These are phyloP conservation scores for Chrysina gloriosa DNA, from an alignment of 2,888 invertebrate genomes.

Conservation along the genomic window DNA sequence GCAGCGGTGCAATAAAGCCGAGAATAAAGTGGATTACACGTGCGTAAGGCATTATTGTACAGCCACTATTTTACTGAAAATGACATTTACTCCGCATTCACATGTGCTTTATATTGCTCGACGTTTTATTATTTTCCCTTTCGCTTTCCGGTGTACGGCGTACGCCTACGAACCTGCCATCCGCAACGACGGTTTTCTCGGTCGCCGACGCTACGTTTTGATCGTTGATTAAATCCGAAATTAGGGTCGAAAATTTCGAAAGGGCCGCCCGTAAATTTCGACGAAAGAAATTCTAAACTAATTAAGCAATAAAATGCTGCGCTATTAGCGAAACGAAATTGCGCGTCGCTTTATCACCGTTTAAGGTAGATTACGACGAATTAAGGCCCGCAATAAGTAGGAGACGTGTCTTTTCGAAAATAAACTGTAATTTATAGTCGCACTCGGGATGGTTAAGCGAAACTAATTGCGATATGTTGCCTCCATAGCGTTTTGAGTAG, in stretches of 20 bases:
- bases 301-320: conserved; percentile 24
- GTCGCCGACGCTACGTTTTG: too few species aligned
- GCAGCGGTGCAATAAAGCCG: conserved; percentile 37
- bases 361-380: conserved; percentile 16
- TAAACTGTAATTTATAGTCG: conserved; percentile 13
- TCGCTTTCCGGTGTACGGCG: conserved; percentile 1
- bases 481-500: not conserved
- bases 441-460: not conserved
- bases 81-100: conserved; percentile 40
- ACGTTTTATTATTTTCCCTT: conserved; percentile 33
- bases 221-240: conserved; percentile 39
- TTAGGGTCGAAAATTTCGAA: conserved; percentile 33
- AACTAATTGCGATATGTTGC: conserved; percentile 1
- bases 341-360: conserved; percentile 9
- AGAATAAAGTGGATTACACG: conserved; percentile 42
- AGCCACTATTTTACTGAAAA: conserved; percentile 41
- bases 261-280: conserved; percentile 16
- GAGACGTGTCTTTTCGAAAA: not conserved
- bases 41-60: conserved; percentile 42
- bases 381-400: conserved; percentile 28
- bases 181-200: too few species aligned
- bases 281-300: conserved; percentile 31
- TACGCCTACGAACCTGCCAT: too few species aligned
- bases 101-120: conserved; percentile 41
- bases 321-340: conserved; percentile 24